Base-by-base conservation (phyloP, 2,888 invertebrate genomes). In the Callyntrura sp. region DNA sequence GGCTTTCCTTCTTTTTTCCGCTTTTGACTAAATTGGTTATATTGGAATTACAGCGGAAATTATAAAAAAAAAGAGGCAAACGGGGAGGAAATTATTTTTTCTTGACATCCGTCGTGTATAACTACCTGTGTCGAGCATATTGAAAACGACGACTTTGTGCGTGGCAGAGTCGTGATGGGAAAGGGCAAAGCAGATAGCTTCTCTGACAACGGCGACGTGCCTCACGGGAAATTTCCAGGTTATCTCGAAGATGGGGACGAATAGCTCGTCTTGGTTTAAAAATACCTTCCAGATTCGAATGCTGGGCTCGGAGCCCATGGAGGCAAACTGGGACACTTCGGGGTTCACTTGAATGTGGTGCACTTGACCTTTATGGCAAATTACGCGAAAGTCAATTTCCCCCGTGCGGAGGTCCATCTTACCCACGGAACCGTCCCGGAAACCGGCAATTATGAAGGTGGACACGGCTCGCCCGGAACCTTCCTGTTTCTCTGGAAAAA, bases 161-260 rank as follows among this genome's bases (percentile, higher is more conserved):
- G 88, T 70, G 0, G 90, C 0, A 9, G 90, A 90, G 17, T 92
- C 93, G 45, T 90, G 84, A 92, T 92, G 92, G 25, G 93, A 88
- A 2, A 93, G 82, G 0, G 92, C 92, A 65, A 93, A 92, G 28
- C 91, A 92, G 43, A 93, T 82, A 6, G 91, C 88, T 88, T 93
- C 92, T 55, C 93, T 73, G 25, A 92, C 90, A 12, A 91, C 14
- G 4, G 91, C 73, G 12, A 92, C 90, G n/a, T 92, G 91, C 17
- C 65, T 43, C 3, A 93, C 92, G 0, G 93, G 91, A 76, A 79
- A 91, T 51, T 93, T 92, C 93, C 93, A 93, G 0, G 92, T 81
- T 35, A 93, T 91, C 35, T 93, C 93, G 11, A 93, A 82, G n/a
- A 93, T 90, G 0, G 93, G 93, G 0, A 92, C 70, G 68, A 93